Evolutionary conservation across 2,797 vertebrate species (phyloP), one percentile per base, ranked within the genome.

Genomic region (Micropoecilia bifurca): DNA sequence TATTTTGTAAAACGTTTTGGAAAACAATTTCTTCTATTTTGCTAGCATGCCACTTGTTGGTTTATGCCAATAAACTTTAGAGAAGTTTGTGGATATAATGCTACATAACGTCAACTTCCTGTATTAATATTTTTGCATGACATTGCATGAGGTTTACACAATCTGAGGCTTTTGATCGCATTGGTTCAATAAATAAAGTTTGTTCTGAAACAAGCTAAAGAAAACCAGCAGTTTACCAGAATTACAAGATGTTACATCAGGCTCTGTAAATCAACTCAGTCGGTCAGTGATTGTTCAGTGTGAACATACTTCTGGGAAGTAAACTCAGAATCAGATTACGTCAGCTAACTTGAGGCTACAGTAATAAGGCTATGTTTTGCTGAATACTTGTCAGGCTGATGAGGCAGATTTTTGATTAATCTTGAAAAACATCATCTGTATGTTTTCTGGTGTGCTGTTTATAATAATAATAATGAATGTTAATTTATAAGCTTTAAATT

Each of bases 201-300:
- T 46, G 36, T 50, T 71, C 71, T 61, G 53, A 71, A 75, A 63
- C 2, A 33, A 43, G 2, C 28, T 33, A n/a, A 10, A 50, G 72
- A 55, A 53, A 48, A 2, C 10, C 10, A 7, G 25, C 14, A 59
- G n/a, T n/a, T 43, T n/a, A 39, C 33, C n/a, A 74, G 77, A 73
- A 53, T 80, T 77, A 76, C 73, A 84, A 74, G 12, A 33, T 48
- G 41, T 78, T 76, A 47, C 82, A 83, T 82, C 77, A 73, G 74
- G 16, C 71, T 78, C 16, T 68, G 79, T 85, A 61, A 73, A 74
- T 25, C 45, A 69, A 72, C 12, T 75, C 72, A 68, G 45, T 79
- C 46, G 55, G 28, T 33, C 36, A 59, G 41, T 75, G 28, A 80
- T 82, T 83, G 71, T 46, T 41, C 50, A 55, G 20, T 39, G 45